A percentile compares a stretch with the other conserved stretches of the same genome.
These are phyloP conservation scores for Aspiorhynchus laticeps DNA, from an alignment of 2,113 vertebrate genomes.

Conservation along the genomic window DNA sequence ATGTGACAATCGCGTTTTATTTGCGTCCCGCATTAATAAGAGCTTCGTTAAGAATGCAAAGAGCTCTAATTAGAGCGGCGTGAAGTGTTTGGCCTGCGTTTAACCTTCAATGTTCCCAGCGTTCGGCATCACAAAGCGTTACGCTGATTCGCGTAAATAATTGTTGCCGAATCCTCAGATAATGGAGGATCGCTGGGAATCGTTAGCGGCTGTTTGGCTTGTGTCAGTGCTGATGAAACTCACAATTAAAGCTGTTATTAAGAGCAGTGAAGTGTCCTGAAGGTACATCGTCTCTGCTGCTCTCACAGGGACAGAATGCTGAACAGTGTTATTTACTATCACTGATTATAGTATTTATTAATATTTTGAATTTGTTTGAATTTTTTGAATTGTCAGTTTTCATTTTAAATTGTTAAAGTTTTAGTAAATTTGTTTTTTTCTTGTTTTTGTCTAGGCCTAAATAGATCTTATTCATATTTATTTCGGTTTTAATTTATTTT, in stretches of 20 bases:
- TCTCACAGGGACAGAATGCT: neutral
- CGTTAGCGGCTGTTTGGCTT: slow-evolving; percentile 26
- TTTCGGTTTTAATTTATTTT: no score
- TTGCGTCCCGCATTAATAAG: neutral
- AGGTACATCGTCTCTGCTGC: neutral
- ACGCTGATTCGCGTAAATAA: slow-evolving; percentile 39
- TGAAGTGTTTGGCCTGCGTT: neutral
- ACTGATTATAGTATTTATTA: no score
- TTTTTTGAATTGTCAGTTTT: no score
- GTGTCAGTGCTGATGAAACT: slow-evolving; percentile 43
- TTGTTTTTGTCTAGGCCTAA: no score
- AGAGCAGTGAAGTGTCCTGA: slow-evolving; percentile 1
- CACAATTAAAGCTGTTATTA: slow-evolving; percentile 41
- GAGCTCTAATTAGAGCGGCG: neutral
- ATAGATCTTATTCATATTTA: no score
- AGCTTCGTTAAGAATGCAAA: neutral
- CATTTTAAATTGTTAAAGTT: no score
- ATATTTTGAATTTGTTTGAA: no score
- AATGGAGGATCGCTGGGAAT: slow-evolving; percentile 13
- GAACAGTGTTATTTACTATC: neutral
- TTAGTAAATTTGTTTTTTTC: no score
- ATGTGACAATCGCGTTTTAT: neutral
- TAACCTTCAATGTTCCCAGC: slow-evolving; percentile 21
- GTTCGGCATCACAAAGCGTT: neutral
- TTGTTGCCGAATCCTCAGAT: slow-evolving; percentile 12